Percentiles rank a stretch among this genome's conserved stretches.
phyloP scores from a whole-genome alignment of 2,888 invertebrate species.

The Rhaphigaster nebulosa region DNA sequence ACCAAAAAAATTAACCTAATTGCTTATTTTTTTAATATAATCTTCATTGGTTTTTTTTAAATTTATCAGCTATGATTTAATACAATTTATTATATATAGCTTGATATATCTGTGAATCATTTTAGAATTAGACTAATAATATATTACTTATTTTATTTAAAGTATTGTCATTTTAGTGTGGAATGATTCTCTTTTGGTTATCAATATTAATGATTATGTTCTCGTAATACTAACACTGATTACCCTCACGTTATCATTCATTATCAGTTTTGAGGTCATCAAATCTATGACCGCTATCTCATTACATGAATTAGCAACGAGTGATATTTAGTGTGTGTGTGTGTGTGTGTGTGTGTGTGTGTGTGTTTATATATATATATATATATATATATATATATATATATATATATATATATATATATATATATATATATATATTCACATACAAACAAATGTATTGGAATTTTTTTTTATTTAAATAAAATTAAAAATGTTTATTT shows the following conservation, averaged over 20 bases:
- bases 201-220: background rate
- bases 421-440: too few relatives aligned
- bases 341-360: too few relatives aligned
- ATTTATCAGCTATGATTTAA: background rate
- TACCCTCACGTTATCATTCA: constrained; percentile 29
- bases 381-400: too few relatives aligned
- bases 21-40: background rate
- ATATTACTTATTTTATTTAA: background rate
- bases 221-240: constrained; percentile 21
- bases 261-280: constrained; percentile 39
- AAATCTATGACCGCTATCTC: background rate
- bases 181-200: background rate
- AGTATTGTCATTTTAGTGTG: background rate
- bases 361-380: too few relatives aligned
- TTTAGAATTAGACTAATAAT: background rate
- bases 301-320: background rate
- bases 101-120: background rate
- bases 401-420: too few relatives aligned
- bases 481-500: too few relatives aligned
- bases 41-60: background rate
- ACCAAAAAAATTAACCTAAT: background rate
- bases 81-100: background rate
- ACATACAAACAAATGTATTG: too few relatives aligned
- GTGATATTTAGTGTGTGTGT: background rate
- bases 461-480: too few relatives aligned